Evolutionary conservation across 2,113 vertebrate species (phyloP), one percentile per base, ranked within the genome.

Genomic region (Erinaceus europaeus): DNA sequence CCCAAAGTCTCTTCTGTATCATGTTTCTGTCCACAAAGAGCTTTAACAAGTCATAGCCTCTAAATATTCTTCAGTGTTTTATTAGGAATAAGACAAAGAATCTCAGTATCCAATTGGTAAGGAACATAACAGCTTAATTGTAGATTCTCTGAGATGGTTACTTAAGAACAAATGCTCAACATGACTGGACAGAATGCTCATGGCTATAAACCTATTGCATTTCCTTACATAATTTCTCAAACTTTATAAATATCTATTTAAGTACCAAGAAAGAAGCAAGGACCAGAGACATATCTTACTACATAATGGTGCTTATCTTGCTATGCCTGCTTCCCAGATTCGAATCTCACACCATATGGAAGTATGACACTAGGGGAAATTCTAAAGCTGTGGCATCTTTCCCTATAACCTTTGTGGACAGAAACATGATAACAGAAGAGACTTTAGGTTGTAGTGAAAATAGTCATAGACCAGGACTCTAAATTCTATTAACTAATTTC

Each of bases 131-230:
- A 69, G 17, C 13, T 86, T 44, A 36, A 59, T 73, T 42, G n/a
- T 65, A 62, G 64, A 74, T 89, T 27, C 86, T 88, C 68, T 81
- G 73, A 91, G 42, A 62, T 61, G 21, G 9, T 86, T 29, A 88
- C n/a, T 77, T 86, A 72, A 20, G 68, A 89, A 42, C 23, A 80
- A 48, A 91, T 82, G 82, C 42, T 84, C 62, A 79, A 67, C 8
- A 38, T 62, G 32, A 38, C 5, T 36, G 23, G 23, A 72, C 50
- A 88, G 50, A 84, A 78, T 59, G 53, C 6, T 83, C 67, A 68
- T 23, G 23, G 15, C 15, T 57, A 64, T 32, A 79, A 64, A 59
- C 12, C 21, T 87, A 73, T 2, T 90, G 4, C 9, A 82, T 71
- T 84, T 62, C 6, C 34, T 84, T 80, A 53, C 6, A 50, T 34